Percentiles rank a stretch among this genome's conserved stretches.
phyloP scores from a whole-genome alignment of 2,888 invertebrate genomes.

The Thumatha senex region DNA sequence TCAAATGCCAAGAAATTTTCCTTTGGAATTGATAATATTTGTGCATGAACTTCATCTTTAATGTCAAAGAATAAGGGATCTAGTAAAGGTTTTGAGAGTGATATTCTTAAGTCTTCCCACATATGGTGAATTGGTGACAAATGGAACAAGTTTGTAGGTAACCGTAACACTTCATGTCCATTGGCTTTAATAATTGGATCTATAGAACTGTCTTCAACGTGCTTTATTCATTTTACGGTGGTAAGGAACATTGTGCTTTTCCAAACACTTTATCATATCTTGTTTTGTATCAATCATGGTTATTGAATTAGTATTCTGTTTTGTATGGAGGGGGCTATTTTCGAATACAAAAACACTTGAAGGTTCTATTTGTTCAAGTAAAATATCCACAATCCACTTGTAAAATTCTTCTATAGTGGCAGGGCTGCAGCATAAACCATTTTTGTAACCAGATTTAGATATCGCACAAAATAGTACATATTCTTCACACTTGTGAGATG shows the following conservation, averaged over 20 bases:
- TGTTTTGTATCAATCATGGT: slow-evolving; percentile 50
- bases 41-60: slow-evolving; percentile 10
- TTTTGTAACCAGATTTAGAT: slow-evolving; percentile 37
- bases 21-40: slow-evolving; percentile 10
- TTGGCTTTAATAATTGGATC: slow-evolving; percentile 48
- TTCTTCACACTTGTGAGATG: slow-evolving; percentile 11
- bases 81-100: not conserved
- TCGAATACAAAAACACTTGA: slow-evolving; percentile 52
- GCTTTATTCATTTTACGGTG: slow-evolving; percentile 47
- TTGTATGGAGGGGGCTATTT: slow-evolving; percentile 42
- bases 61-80: slow-evolving; percentile 1
- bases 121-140: slow-evolving; percentile 49
- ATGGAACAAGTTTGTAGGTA: slow-evolving; percentile 47
- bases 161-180: slow-evolving; percentile 52
- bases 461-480: slow-evolving; percentile 46
- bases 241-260: slow-evolving; percentile 50
- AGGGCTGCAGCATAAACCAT: slow-evolving; percentile 45
- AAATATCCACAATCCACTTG: slow-evolving; percentile 56
- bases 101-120: slow-evolving; percentile 42
- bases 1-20: slow-evolving; percentile 30
- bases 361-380: slow-evolving; percentile 38
- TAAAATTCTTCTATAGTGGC: slow-evolving; percentile 38
- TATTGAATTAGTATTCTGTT: slow-evolving; percentile 27
- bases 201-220: slow-evolving; percentile 35
- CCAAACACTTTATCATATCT: slow-evolving; percentile 53